phyloP scores from a whole-genome alignment of 2,113 vertebrate genomes.

The Odocoileus virginianus region DNA sequence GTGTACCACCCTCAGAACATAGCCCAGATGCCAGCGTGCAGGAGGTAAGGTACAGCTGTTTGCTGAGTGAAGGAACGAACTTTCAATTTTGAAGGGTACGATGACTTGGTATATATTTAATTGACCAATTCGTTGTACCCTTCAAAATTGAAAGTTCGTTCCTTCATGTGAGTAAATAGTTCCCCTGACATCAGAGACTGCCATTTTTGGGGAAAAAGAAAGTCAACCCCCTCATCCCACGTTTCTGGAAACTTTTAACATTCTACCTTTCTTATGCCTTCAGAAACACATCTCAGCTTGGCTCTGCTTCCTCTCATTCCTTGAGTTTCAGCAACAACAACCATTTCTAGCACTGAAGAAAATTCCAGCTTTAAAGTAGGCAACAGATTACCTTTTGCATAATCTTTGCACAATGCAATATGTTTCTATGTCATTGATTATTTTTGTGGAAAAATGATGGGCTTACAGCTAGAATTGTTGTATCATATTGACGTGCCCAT shows the following conservation, averaged over 20 bases:
- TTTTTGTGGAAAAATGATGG: neutral
- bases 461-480: neutral
- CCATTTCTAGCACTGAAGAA: neutral
- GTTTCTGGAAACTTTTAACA: neutral
- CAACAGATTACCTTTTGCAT: neutral
- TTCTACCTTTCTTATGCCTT: neutral
- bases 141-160: neutral
- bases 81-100: neutral
- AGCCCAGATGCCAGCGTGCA: neutral
- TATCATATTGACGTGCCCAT: neutral
- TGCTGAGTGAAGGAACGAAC: neutral
- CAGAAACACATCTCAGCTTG: neutral
- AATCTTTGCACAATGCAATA: neutral
- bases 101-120: neutral
- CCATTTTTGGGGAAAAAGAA: accelerated
- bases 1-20: neutral
- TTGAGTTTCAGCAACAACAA: neutral
- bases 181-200: neutral
- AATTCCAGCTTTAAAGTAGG: neutral
- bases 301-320: neutral
- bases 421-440: neutral
- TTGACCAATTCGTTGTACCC: neutral
- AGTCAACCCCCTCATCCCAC: neutral
- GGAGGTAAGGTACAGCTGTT: neutral
- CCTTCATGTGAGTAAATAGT: neutral